Evolutionary conservation across 1,140 invertebrate species (phyloP).

Genomic region (Mylabris phalerata): DNA sequence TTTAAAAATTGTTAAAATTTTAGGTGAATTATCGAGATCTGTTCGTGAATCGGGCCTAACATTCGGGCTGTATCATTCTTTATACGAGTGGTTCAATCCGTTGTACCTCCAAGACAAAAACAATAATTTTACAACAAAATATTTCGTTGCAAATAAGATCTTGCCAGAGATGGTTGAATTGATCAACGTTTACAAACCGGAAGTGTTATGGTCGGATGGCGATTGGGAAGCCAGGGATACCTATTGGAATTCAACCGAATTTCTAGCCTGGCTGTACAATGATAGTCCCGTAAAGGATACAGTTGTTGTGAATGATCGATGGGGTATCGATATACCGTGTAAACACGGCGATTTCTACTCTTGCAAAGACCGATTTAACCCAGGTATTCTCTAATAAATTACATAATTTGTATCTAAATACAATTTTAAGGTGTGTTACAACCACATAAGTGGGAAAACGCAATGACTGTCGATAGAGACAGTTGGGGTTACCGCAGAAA

Average conservation of each 20-base stretch:
- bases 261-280: slow-evolving; percentile 90
- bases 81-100: slow-evolving; percentile 88
- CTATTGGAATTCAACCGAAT: slow-evolving; percentile 74
- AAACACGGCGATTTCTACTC: slow-evolving; percentile 86
- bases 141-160: slow-evolving; percentile 60
- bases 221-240: slow-evolving; percentile 71
- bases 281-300: slow-evolving; percentile 86
- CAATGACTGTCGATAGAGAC: slow-evolving; percentile 76
- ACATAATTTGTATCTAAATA: too few relatives aligned
- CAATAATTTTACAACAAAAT: slow-evolving; percentile 56
- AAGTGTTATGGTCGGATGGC: slow-evolving; percentile 90
- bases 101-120: slow-evolving; percentile 67
- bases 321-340: slow-evolving; percentile 72
- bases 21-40: slow-evolving; percentile 60
- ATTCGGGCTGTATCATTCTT: slow-evolving; percentile 82
- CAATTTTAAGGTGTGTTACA: slow-evolving; percentile 51
- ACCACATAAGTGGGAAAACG: slow-evolving; percentile 81
- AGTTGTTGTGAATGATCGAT: slow-evolving; percentile 83
- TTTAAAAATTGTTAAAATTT: slow-evolving; percentile 27
- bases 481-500: slow-evolving; percentile 83
- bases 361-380: slow-evolving; percentile 80
- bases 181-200: slow-evolving; percentile 71
- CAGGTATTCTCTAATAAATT: slow-evolving; percentile 48
- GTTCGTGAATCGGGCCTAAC: slow-evolving; percentile 56
- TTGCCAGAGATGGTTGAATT: slow-evolving; percentile 68